Percentiles rank a stretch among this genome's conserved stretches.
Conservation (phyloP, 2,113 vertebrate genomes). For the Aspiorhynchus laticeps region DNA sequence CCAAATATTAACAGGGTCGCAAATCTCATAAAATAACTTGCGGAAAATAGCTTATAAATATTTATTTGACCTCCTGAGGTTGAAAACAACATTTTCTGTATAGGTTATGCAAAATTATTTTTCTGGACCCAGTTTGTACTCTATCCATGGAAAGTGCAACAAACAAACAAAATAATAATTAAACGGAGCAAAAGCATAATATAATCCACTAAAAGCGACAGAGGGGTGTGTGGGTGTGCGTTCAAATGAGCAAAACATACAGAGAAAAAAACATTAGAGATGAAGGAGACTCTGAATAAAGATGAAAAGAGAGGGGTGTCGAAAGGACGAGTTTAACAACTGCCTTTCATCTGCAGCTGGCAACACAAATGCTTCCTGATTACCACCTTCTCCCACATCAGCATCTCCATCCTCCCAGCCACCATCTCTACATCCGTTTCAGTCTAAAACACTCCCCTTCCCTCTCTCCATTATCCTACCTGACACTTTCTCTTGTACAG, state of each 20-base stretch:
- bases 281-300: constrained; percentile 45
- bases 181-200: constrained; percentile 7
- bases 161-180: constrained; percentile 3
- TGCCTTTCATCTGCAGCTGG: constrained; percentile 52
- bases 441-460: constrained; percentile 15
- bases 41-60: neutral
- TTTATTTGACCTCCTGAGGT: neutral
- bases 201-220: neutral
- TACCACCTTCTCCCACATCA: constrained; percentile 42
- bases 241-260: constrained; percentile 37
- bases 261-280: constrained; percentile 23
- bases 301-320: constrained; percentile 50
- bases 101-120: neutral
- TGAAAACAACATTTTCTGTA: neutral
- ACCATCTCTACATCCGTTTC: constrained; percentile 17
- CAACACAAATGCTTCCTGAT: constrained; percentile 42
- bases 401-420: constrained; percentile 30
- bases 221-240: constrained; percentile 32
- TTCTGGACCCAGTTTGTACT: neutral
- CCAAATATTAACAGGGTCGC: neutral
- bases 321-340: constrained; percentile 46
- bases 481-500: constrained; percentile 12
- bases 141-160: neutral
- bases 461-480: constrained; percentile 24
- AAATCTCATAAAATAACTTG: neutral